phyloP scores from a whole-genome alignment of 1,140 invertebrate species.

The Bombus haemorrhoidalis region DNA sequence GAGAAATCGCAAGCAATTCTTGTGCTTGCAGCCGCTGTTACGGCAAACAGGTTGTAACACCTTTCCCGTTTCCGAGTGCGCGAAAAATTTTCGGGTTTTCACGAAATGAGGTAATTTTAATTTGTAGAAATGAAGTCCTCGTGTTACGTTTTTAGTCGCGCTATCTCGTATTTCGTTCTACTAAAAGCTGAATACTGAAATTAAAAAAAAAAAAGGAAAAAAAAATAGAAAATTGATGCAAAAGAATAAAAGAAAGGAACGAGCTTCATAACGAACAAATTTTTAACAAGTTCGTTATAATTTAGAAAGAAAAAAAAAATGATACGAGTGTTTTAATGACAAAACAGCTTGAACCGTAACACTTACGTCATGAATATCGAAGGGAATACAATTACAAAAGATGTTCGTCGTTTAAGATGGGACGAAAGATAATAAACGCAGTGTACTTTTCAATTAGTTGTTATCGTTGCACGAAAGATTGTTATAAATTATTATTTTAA shows the following conservation, averaged over 20 bases:
- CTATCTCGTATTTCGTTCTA: background rate
- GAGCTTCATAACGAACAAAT: background rate
- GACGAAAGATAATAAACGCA: background rate
- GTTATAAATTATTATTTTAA: constrained; percentile 4
- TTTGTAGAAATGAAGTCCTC: background rate
- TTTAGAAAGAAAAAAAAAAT: background rate
- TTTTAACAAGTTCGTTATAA: background rate
- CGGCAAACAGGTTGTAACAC: background rate
- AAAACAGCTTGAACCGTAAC: background rate
- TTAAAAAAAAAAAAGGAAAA: background rate
- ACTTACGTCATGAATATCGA: background rate
- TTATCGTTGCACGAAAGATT: background rate
- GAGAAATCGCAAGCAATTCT: background rate
- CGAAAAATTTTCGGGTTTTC: background rate
- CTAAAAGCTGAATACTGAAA: background rate
- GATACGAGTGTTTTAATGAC: background rate
- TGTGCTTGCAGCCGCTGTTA: background rate
- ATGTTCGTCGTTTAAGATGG: background rate
- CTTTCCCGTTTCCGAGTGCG: background rate
- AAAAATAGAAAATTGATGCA: too few species aligned
- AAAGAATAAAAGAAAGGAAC: background rate
- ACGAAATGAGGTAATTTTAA: constrained; percentile 4
- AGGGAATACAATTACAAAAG: background rate
- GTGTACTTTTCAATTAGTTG: background rate
- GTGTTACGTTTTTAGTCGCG: background rate